Base-by-base conservation (phyloP, 2,797 vertebrate species). In the Anguilla megastoma region DNA sequence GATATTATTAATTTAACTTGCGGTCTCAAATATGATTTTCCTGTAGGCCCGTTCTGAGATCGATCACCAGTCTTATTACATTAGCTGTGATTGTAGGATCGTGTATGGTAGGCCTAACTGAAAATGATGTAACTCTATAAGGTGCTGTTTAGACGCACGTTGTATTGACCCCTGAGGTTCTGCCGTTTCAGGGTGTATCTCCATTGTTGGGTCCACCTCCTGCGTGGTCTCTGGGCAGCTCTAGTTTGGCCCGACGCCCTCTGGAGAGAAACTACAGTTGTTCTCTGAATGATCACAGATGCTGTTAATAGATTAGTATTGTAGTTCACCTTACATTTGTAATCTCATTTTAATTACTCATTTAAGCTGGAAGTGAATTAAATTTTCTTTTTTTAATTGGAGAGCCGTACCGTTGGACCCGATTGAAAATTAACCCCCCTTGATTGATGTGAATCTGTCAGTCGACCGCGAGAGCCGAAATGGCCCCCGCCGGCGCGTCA, bases 41-140 rank as follows among this genome's bases (percentile, higher is more conserved):
- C 45, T 50, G 7, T 82, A 48, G 79, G 79, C 5, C 45, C n/a
- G 21, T 82, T 82, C 45, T 82, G 18, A 24, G 41, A 50, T 82
- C 45, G 79, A 82, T 82, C n/a, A 24, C 79, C 41, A 50, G 45
- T 50, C 79, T 82, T 50, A 82, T 82, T 24, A 82, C 45, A 82
- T 48, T 82, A 82, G 18, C 21, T 12, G 79, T 21, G 45, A 45
- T n/a, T 50, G 18, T 6, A n/a, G 1, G n/a, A 4, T 24, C 3
- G 8, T 50, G 79, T 45, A 48, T 18, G 21, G 41, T 82, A 8
- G 8, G 8, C 21, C 21, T 2, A 50, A 82, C 21, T 82, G 79
- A 50, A 82, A 50, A 50, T 82, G 7, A 48, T 82, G 24, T 82
- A 50, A 82, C 18, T 45, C 74, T 79, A 41, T 79, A 79, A 79